Evolutionary conservation across 2,113 vertebrate genomes (phyloP).

Genomic region (Mustelus asterias): DNA sequence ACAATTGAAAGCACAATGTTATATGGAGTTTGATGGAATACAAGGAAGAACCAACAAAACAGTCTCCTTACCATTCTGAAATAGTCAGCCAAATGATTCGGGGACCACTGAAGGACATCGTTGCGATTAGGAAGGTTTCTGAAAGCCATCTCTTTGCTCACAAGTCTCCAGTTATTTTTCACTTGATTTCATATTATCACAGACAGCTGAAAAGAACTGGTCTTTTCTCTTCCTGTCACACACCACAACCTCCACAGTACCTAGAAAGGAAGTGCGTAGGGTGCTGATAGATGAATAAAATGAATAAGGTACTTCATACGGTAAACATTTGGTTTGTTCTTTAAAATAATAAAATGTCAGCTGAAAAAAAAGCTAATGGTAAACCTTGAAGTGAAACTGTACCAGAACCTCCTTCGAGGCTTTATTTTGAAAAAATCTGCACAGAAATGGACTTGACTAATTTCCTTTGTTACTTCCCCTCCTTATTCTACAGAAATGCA

Average conservation of each 20-base stretch:
- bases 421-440: constrained; percentile 44
- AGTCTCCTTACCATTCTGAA: constrained; percentile 59
- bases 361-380: not conserved
- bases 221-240: constrained; percentile 32
- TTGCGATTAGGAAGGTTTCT: constrained; percentile 63
- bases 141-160: constrained; percentile 60
- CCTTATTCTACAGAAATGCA: constrained; percentile 56
- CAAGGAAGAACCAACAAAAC: not conserved
- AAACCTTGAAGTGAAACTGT: not conserved
- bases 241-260: constrained; percentile 27
- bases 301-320: no score
- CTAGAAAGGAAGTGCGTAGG: constrained; percentile 37
- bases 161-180: not conserved
- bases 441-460: constrained; percentile 60
- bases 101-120: constrained; percentile 70
- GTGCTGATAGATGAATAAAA: not conserved
- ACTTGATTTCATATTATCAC: not conserved
- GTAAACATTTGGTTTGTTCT: not conserved
- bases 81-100: constrained; percentile 70
- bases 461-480: constrained; percentile 72
- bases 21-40: not conserved
- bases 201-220: not conserved
- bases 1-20: not conserved
- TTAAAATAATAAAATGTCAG: not conserved
- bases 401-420: not conserved